These are phyloP conservation scores for Promerops cafer DNA, from an alignment of 2,113 vertebrate genomes.

Conservation along the genomic window DNA sequence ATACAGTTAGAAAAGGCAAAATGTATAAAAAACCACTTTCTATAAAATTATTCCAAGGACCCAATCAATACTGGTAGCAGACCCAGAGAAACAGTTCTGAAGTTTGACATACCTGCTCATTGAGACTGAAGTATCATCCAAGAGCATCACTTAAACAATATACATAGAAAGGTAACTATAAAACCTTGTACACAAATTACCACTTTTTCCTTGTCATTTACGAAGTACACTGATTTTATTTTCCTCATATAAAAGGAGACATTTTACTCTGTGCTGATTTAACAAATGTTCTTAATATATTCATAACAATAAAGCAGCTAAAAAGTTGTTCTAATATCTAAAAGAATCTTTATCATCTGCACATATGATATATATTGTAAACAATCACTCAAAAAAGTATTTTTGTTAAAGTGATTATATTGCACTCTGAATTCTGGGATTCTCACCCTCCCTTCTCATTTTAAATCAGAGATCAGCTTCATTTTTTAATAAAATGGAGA, in stretches of 20 bases:
- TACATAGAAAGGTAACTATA: background rate
- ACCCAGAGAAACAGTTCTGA: background rate
- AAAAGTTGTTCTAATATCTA: constrained; percentile 6
- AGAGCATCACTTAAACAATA: background rate
- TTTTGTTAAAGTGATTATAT: constrained; percentile 25
- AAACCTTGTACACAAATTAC: constrained; percentile 23
- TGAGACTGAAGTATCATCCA: background rate
- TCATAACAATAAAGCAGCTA: constrained; percentile 22
- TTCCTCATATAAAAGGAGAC: constrained; percentile 40
- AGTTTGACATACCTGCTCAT: background rate
- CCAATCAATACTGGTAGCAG: background rate
- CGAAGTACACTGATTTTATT: constrained; percentile 31
- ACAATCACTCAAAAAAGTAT: constrained; percentile 28
- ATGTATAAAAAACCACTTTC: background rate
- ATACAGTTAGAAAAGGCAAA: background rate
- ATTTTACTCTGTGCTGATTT: constrained; percentile 16
- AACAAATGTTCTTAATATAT: constrained; percentile 28
- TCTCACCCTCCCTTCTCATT: background rate
- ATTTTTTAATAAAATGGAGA: constrained; percentile 17
- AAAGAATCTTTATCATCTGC: constrained; percentile 17
- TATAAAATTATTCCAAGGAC: background rate
- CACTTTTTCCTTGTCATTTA: constrained; percentile 8
- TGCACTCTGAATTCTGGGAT: constrained; percentile 25
- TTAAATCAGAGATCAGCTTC: constrained; percentile 28
- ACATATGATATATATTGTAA: constrained; percentile 19